Percentiles rank a stretch among this genome's conserved stretches.
Evolutionary conservation across 2,113 vertebrate genomes (phyloP).

Genomic region (Dryoscopus gambensis): DNA sequence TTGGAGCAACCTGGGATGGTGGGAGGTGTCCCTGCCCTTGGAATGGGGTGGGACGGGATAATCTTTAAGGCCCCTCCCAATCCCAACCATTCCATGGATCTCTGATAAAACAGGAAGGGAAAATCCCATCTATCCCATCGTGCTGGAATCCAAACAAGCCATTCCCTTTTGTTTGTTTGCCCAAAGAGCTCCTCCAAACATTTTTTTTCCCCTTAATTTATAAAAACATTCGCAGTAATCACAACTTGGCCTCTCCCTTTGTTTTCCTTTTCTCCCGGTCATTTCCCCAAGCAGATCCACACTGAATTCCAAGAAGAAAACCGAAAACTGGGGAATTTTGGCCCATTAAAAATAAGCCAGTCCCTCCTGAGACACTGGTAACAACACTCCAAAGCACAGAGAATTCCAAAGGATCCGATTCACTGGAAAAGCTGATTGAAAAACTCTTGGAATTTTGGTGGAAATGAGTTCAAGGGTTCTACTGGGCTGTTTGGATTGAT

Average conservation of each 20-base stretch:
- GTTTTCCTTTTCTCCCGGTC: not conserved
- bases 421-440: not conserved
- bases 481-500: not conserved
- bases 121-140: not conserved
- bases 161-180: not conserved
- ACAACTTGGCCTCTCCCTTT: not conserved
- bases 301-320: not conserved
- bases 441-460: not conserved
- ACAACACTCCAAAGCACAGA: not conserved
- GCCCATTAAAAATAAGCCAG: not conserved
- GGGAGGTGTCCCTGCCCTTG: not conserved
- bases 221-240: not conserved
- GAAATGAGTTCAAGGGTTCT: not conserved
- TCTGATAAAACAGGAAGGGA: not conserved
- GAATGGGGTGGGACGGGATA: accelerated
- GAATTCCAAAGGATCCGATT: not conserved
- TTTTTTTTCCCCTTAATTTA: not conserved
- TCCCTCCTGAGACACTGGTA: not conserved
- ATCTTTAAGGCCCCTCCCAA: not conserved
- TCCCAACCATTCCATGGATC: not conserved
- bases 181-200: not conserved
- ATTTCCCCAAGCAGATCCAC: not conserved
- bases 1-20: not conserved
- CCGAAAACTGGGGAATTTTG: not conserved
- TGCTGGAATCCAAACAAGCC: not conserved